phyloP scores from a whole-genome alignment of 2,113 vertebrate species.

The Atractosteus spatula region DNA sequence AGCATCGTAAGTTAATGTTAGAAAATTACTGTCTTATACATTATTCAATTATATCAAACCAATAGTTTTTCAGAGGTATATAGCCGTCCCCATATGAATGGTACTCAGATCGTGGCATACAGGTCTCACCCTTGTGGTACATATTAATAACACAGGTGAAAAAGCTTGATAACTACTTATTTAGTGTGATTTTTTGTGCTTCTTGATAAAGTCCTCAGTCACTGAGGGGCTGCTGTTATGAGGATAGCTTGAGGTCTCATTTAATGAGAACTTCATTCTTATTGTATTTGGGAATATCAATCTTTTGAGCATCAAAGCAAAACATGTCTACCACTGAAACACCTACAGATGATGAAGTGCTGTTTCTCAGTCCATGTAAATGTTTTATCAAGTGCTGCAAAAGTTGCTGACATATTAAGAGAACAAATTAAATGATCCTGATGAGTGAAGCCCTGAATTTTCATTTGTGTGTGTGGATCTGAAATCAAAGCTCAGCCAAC shows the following conservation, averaged over 20 bases:
- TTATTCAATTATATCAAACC: too few relatives aligned
- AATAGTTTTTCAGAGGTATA: conserved; percentile 29
- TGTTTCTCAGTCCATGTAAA: neutral
- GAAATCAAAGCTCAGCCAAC: too few relatives aligned
- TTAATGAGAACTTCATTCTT: neutral
- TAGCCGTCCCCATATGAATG: conserved; percentile 32
- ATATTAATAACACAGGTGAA: conserved; percentile 25
- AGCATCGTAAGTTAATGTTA: too few relatives aligned
- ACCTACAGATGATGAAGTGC: conserved; percentile 12
- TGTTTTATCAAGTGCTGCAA: conserved; percentile 8
- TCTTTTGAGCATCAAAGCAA: conserved; percentile 7
- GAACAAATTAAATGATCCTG: neutral
- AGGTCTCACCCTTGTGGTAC: conserved; percentile 36
- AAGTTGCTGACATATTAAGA: neutral
- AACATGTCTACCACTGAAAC: neutral
- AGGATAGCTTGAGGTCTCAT: neutral
- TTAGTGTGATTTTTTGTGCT: neutral
- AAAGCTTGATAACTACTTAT: conserved; percentile 36
- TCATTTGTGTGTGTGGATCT: too few relatives aligned
- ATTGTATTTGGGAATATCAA: conserved; percentile 1
- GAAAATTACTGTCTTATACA: too few relatives aligned
- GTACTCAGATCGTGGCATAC: conserved; percentile 34
- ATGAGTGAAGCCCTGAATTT: neutral
- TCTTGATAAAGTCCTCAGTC: conserved; percentile 33
- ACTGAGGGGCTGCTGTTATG: conserved; percentile 8